Evolutionary conservation across 1,140 invertebrate genomes (phyloP).

Genomic region (Leptinotarsa defecta): DNA sequence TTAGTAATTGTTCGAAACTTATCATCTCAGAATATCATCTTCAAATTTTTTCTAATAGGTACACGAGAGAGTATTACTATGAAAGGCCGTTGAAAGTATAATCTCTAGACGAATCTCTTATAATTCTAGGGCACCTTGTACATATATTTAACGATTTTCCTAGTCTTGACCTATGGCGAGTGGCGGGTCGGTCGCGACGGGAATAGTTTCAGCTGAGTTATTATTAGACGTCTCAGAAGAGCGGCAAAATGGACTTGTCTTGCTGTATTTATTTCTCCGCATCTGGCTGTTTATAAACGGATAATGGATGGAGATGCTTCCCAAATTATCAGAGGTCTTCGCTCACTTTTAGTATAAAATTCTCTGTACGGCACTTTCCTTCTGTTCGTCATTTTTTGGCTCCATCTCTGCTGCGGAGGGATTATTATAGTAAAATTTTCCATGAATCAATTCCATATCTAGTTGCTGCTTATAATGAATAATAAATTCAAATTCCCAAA

Average conservation of each 20-base stretch:
- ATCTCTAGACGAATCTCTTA: background rate
- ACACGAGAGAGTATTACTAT: background rate
- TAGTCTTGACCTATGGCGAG: slow-evolving; percentile 26
- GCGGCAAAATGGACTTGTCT: slow-evolving; percentile 7
- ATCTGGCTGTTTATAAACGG: background rate
- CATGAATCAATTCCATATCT: no score
- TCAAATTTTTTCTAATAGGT: no score
- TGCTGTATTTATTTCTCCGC: background rate
- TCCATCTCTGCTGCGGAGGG: no score
- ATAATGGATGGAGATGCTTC: slow-evolving; percentile 2
- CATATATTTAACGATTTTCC: slow-evolving; percentile 8
- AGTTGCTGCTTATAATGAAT: no score
- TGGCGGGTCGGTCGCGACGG: slow-evolving; percentile 1
- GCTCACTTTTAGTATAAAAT: no score
- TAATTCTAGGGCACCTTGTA: background rate
- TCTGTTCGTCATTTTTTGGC: no score
- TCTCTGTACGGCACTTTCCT: no score
- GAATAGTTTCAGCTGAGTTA: slow-evolving; percentile 26
- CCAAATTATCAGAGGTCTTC: background rate
- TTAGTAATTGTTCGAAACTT: no score
- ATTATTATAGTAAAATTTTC: no score
- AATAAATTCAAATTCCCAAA: no score
- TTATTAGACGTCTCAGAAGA: slow-evolving; percentile 13
- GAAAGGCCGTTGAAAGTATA: background rate
- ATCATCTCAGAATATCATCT: no score